phyloP scores from a whole-genome alignment of 2,113 vertebrate species.

The Rhinopithecus roxellana region DNA sequence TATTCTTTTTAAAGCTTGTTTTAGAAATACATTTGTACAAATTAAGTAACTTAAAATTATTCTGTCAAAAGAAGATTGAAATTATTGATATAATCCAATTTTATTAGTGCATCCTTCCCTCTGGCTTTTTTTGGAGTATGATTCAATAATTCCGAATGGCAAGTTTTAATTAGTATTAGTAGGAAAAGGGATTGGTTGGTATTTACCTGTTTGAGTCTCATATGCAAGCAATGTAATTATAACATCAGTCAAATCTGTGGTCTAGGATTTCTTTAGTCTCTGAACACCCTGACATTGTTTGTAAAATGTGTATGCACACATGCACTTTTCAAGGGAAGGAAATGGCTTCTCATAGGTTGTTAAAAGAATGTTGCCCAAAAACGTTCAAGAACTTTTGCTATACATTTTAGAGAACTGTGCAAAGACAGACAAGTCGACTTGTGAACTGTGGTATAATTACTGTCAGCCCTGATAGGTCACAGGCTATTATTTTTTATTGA shows the following conservation, averaged over 20 bases:
- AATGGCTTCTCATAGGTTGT: neutral
- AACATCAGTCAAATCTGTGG: neutral
- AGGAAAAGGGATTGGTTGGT: neutral
- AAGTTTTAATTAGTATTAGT: conserved; percentile 43
- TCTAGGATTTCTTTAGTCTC: neutral
- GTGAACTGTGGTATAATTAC: neutral
- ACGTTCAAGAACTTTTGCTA: neutral
- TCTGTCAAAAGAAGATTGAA: neutral
- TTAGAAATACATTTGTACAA: conserved; percentile 19
- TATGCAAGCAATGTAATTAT: neutral
- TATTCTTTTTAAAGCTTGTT: conserved; percentile 12
- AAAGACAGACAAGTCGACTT: neutral
- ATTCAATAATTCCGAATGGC: conserved; percentile 3
- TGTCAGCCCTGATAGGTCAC: neutral
- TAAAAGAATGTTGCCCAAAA: neutral
- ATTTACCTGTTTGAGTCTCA: neutral
- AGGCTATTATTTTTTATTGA: too few relatives aligned
- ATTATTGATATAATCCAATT: neutral
- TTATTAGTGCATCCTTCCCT: neutral
- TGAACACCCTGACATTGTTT: neutral
- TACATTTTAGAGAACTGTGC: neutral
- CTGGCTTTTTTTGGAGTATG: neutral
- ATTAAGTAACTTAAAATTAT: conserved; percentile 27
- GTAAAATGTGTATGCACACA: neutral
- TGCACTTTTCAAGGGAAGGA: neutral